Conservation (phyloP, 2,888 invertebrate genomes). For the Heterodera filipjevi region DNA sequence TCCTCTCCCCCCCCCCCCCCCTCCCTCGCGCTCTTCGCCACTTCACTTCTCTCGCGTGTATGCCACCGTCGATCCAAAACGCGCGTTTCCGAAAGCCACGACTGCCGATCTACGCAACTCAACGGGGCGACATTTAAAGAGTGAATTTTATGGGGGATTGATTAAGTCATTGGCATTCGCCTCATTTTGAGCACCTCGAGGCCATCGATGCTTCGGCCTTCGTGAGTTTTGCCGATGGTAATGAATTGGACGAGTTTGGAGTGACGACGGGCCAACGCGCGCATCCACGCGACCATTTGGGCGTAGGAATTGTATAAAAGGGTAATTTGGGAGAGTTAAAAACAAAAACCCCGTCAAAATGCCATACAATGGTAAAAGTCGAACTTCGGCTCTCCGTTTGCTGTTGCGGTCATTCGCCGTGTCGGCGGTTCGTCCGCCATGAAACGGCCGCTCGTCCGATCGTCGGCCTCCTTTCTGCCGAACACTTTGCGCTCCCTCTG, state of each 20-base stretch:
- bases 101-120: conserved; percentile 53
- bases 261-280: conserved; percentile 52
- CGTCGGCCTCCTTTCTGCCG: neutral
- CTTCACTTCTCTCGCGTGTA: conserved; percentile 52
- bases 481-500: conserved; percentile 20
- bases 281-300: conserved; percentile 59
- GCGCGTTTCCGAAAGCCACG: conserved; percentile 51
- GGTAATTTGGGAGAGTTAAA: neutral
- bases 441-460: neutral
- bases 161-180: neutral
- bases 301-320: conserved; percentile 45
- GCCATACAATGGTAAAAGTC: conserved; percentile 21
- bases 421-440: conserved; percentile 11
- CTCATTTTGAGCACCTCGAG: conserved; percentile 49
- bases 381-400: conserved; percentile 8
- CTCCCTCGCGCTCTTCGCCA: neutral
- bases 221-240: conserved; percentile 60
- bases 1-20: neutral
- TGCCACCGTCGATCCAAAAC: conserved; percentile 65
- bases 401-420: neutral
- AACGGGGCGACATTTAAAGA: neutral
- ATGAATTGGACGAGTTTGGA: conserved; percentile 57
- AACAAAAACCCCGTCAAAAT: neutral
- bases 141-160: neutral
- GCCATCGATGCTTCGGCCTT: conserved; percentile 61